Base-by-base conservation (phyloP, 2,888 invertebrate genomes). In the Xestoiulus laeticollis region DNA sequence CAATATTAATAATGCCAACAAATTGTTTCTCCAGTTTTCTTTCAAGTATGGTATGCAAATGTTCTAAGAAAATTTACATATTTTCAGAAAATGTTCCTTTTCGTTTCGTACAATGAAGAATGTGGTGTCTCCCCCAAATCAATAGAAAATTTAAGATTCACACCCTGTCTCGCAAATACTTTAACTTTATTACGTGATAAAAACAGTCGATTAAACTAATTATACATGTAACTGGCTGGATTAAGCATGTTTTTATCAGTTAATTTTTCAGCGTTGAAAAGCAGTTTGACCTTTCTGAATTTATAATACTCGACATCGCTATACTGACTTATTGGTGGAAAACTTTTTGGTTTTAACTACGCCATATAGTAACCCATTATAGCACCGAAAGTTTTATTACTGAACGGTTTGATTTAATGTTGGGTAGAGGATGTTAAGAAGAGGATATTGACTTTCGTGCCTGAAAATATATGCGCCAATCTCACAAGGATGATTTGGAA, bases 371-470 rank as follows among this genome's bases (percentile, higher is more conserved):
- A 14, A 78, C 78, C 26, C 78, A 78, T 78, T 78, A 78, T 78
- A 78, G 78, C 78, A 30, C 30, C 30, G 78, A 78, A 78, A 26
- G 78, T 78, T 78, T 78, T 78, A 78, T 78, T 78, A 78, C 78
- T 30, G 78, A 78, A 78, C 78, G 78, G 78, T 78, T 78, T 78
- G 78, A 78, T 78, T 78, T 78, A 78, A 78, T 78, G 78, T 32
- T 78, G 30, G 78, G 14, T 30, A 14, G 78, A 30, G 78, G 78
- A 78, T 78, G 78, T 78, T 78, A 30, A 78, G 14, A 30, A 16
- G 30, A 78, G 78, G 78, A 78, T 78, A 78, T 78, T 32, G 78
- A 78, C 26, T 30, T 78, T 78, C 30, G 78, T 32, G 78, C 30
- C 30, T 30, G 30, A 14, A 78, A 78, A 78, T 32, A 26, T 78